phyloP scores from a whole-genome alignment of 2,113 vertebrate genomes.

The Callionymus lyra region DNA sequence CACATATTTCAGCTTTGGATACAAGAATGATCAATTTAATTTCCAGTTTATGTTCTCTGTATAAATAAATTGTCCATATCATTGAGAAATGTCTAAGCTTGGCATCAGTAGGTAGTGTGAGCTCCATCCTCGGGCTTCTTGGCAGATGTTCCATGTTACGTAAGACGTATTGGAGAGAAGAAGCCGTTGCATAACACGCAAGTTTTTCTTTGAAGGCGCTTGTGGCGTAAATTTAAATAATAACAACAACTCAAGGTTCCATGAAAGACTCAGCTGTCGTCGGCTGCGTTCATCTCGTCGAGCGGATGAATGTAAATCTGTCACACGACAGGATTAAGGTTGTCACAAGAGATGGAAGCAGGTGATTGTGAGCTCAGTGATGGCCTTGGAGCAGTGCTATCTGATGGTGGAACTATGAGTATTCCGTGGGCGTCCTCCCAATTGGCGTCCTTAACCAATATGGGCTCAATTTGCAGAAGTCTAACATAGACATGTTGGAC shows the following conservation, averaged over 20 bases:
- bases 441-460: constrained; percentile 33
- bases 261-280: constrained; percentile 33
- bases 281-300: constrained; percentile 40
- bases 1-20: no score
- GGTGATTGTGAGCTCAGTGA: constrained; percentile 37
- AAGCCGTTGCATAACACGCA: constrained; percentile 32
- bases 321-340: constrained; percentile 34
- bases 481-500: constrained; percentile 31
- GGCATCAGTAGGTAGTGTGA: constrained; percentile 14
- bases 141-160: constrained; percentile 30
- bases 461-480: constrained; percentile 41
- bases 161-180: constrained; percentile 28
- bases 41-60: no score
- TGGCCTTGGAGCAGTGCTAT: constrained; percentile 35
- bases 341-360: constrained; percentile 34
- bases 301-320: constrained; percentile 40
- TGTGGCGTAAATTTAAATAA: constrained; percentile 32
- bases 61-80: neutral
- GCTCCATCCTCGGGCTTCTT: constrained; percentile 27
- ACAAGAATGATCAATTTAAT: no score
- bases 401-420: constrained; percentile 45
- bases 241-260: constrained; percentile 35
- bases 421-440: constrained; percentile 33
- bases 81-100: constrained; percentile 24
- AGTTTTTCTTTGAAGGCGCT: constrained; percentile 24